Evolutionary conservation across 2,888 invertebrate species (phyloP).

Genomic region (Eupithecia vulgata): DNA sequence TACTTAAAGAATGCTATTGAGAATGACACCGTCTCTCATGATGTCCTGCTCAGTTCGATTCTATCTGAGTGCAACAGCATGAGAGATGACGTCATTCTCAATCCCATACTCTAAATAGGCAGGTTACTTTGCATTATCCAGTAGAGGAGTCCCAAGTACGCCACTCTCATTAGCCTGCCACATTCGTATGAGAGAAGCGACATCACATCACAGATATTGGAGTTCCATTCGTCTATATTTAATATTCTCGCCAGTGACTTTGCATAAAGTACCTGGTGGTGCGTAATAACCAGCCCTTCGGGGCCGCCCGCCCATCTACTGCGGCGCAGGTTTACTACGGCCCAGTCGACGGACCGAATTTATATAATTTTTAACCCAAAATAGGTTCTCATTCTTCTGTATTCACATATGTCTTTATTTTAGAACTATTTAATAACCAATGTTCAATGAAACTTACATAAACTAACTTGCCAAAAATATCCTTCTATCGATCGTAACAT

Average conservation of each 20-base stretch:
- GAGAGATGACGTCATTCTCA: neutral
- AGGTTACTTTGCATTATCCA: neutral
- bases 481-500: no score
- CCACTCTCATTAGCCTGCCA: neutral
- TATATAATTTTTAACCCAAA: neutral
- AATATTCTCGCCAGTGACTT: constrained; percentile 28
- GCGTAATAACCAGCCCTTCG: constrained; percentile 21
- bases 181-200: neutral
- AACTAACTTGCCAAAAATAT: no score
- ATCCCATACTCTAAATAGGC: neutral
- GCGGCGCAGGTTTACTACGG: neutral
- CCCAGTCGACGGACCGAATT: neutral
- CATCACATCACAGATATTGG: neutral
- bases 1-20: neutral
- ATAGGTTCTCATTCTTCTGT: neutral
- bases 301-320: constrained; percentile 10
- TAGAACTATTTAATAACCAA: no score
- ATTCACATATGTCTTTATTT: no score
- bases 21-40: neutral
- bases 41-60: neutral
- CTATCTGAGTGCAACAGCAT: neutral
- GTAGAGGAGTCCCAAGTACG: neutral
- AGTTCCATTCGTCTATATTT: constrained; percentile 19
- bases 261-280: constrained; percentile 24
- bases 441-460: no score